Conservation (phyloP, 2,888 invertebrate species). For the Cylloceria caligata region DNA sequence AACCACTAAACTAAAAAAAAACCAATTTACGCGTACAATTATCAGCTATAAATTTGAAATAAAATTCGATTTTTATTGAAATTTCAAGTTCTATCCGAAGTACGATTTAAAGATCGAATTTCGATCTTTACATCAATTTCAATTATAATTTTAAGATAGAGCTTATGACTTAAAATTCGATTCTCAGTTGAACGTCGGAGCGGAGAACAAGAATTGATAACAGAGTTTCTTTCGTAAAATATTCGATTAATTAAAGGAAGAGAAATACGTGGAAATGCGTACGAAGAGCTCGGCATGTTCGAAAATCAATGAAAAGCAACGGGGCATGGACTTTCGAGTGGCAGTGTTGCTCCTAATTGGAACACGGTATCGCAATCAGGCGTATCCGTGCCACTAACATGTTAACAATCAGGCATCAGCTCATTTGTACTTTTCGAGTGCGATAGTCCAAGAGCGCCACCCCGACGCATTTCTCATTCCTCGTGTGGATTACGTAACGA, state of each 20-base stretch:
- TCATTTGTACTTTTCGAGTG: conserved; percentile 49
- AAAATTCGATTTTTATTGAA: too few species aligned
- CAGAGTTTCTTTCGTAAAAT: not conserved
- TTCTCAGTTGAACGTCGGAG: not conserved
- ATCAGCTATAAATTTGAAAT: too few species aligned
- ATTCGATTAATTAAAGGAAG: conserved; percentile 14
- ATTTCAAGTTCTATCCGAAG: too few species aligned
- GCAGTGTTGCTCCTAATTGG: conserved; percentile 33
- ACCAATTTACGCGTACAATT: too few species aligned
- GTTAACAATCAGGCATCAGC: conserved; percentile 49
- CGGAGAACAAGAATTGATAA: conserved; percentile 4
- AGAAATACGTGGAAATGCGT: not conserved
- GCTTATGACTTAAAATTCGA: too few species aligned
- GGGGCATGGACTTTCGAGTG: not conserved
- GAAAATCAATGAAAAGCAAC: not conserved
- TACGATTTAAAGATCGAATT: too few species aligned
- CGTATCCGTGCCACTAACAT: conserved; percentile 37
- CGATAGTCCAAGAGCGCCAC: conserved; percentile 28
- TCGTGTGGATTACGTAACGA: conserved; percentile 33
- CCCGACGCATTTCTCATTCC: conserved; percentile 36
- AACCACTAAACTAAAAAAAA: too few species aligned
- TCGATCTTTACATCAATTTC: too few species aligned
- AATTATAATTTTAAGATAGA: too few species aligned
- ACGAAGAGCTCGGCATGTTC: not conserved
- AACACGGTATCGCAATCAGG: conserved; percentile 54